A percentile compares a stretch with the other conserved stretches of the same genome.
Conservation (phyloP, 2,797 vertebrate genomes). For the Thamnophis elegans region DNA sequence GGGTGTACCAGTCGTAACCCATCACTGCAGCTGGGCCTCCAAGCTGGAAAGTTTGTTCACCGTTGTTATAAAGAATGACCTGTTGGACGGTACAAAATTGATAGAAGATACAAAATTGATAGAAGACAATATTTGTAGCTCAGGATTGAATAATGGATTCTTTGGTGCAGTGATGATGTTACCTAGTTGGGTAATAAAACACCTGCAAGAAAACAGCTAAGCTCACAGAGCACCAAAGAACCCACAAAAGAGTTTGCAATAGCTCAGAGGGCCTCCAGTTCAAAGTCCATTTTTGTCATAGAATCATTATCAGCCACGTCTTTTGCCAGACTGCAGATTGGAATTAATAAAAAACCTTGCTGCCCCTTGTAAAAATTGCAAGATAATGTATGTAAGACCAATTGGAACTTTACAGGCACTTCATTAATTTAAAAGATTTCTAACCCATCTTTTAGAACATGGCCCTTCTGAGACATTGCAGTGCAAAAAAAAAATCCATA, state of each 20-base stretch:
- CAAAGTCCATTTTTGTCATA: not conserved
- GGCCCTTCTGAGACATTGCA: not conserved
- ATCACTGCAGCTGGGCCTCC: no score
- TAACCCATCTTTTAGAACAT: not conserved
- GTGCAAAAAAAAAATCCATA: not conserved
- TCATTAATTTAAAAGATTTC: not conserved
- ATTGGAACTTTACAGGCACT: not conserved
- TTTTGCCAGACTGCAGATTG: not conserved
- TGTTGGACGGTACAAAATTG: conserved; percentile 31
- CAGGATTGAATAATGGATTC: not conserved
- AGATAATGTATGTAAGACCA: not conserved
- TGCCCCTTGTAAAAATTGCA: not conserved
- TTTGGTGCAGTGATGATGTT: not conserved
- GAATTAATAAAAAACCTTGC: not conserved
- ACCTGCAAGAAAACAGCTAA: not conserved
- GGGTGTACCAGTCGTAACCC: no score
- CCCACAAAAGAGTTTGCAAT: not conserved
- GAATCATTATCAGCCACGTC: not conserved
- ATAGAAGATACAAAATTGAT: not conserved
- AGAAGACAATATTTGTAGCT: not conserved
- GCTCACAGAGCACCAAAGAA: not conserved
- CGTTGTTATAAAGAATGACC: not conserved
- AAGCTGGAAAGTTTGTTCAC: not conserved
- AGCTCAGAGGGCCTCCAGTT: not conserved
- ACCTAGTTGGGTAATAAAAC: not conserved